Percentiles rank a stretch among this genome's conserved stretches.
Conservation (phyloP, 2,888 invertebrate genomes). For the Elysia crispata region DNA sequence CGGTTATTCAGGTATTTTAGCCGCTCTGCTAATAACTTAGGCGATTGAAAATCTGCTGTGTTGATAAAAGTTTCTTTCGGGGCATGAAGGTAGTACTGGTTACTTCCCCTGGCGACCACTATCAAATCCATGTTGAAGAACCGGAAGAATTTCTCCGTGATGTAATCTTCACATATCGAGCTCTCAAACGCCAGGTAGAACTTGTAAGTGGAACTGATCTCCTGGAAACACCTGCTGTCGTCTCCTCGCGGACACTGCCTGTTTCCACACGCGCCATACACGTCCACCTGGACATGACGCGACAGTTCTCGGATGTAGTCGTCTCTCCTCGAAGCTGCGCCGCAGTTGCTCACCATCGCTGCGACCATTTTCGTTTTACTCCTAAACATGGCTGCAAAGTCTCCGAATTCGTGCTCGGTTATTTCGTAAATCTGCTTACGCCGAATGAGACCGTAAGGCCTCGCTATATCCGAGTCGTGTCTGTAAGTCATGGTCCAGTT, state of each 20-base stretch:
- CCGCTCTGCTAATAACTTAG: slow-evolving; percentile 34
- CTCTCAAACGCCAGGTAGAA: slow-evolving; percentile 53
- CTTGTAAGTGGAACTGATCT: slow-evolving; percentile 41
- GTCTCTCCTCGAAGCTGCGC: slow-evolving; percentile 25
- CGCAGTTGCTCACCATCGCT: slow-evolving; percentile 44
- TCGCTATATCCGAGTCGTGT: slow-evolving; percentile 27
- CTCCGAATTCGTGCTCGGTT: neutral
- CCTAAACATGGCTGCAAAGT: slow-evolving; percentile 35
- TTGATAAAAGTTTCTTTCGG: slow-evolving; percentile 39
- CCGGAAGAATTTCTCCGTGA: slow-evolving; percentile 52
- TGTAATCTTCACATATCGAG: slow-evolving; percentile 47
- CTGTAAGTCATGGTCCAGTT: slow-evolving; percentile 51
- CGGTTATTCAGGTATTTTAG: slow-evolving; percentile 26
- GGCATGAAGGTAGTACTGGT: slow-evolving; percentile 34
- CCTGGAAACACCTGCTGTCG: slow-evolving; percentile 21
- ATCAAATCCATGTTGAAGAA: slow-evolving; percentile 42
- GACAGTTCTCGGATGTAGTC: slow-evolving; percentile 34
- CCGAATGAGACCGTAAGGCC: slow-evolving; percentile 30
- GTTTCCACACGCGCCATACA: slow-evolving; percentile 43
- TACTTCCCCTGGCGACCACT: slow-evolving; percentile 39
- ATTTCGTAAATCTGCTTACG: neutral
- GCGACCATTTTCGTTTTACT: slow-evolving; percentile 44
- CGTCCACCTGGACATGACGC: slow-evolving; percentile 37
- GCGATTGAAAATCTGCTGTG: slow-evolving; percentile 32
- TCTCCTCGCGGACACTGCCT: slow-evolving; percentile 28